A percentile compares a stretch with the other conserved stretches of the same genome.
Evolutionary conservation across 2,113 vertebrate genomes (phyloP).

Genomic region (Spea multiplicata): DNA sequence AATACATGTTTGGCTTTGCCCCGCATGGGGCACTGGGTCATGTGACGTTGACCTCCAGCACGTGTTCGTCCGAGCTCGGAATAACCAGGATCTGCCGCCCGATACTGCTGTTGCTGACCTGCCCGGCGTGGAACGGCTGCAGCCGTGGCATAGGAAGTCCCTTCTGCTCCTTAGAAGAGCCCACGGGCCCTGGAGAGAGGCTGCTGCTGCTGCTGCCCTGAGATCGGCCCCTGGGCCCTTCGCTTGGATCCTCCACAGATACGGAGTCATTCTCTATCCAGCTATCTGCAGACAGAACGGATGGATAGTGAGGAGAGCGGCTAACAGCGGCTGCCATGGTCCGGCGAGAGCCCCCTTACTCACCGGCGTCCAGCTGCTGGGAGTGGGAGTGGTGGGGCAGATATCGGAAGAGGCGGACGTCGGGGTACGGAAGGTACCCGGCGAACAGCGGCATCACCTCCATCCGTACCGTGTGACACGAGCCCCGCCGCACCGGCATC

Average conservation of each 20-base stretch:
- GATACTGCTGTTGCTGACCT: conserved; percentile 86
- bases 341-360: conserved; percentile 49
- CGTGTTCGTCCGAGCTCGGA: conserved; percentile 88
- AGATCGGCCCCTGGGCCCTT: conserved; percentile 52
- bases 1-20: conserved; percentile 3
- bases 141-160: conserved; percentile 89
- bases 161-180: conserved; percentile 72
- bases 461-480: conserved; percentile 87
- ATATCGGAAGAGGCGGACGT: conserved; percentile 88
- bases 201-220: neutral
- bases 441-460: conserved; percentile 96
- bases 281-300: conserved; percentile 71
- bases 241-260: conserved; percentile 84
- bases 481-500: conserved; percentile 79
- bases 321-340: neutral
- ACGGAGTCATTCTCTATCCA: conserved; percentile 93
- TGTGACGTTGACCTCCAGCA: conserved; percentile 92
- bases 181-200: conserved; percentile 45
- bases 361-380: conserved; percentile 87
- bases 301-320: neutral
- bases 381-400: conserved; percentile 85
- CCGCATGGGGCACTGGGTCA: conserved; percentile 64
- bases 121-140: conserved; percentile 82
- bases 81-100: conserved; percentile 85
- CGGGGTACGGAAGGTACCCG: conserved; percentile 88